These are phyloP conservation scores for Myotis vivesi DNA, from an alignment of 2,797 vertebrate genomes.

Conservation along the genomic window DNA sequence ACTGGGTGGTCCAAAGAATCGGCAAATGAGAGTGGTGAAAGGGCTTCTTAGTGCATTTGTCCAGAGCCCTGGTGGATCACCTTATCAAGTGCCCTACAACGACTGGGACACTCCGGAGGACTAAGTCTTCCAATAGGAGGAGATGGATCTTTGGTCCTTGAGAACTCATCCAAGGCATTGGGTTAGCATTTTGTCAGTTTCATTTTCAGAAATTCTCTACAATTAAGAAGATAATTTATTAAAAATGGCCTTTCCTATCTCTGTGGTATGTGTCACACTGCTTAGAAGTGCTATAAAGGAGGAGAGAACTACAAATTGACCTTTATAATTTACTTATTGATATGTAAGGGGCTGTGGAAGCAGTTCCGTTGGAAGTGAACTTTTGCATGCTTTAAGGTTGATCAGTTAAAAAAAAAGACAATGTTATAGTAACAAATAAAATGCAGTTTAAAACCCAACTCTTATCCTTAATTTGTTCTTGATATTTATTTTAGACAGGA, in stretches of 20 bases:
- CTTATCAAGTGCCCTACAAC: not conserved
- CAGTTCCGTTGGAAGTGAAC: not conserved
- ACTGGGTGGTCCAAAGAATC: conserved; percentile 99
- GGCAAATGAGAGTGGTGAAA: conserved; percentile 89
- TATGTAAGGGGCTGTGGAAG: not conserved
- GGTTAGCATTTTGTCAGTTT: conserved; percentile 18
- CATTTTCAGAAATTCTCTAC: conserved; percentile 56
- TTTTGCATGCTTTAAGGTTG: conserved; percentile 22
- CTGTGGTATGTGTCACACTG: conserved; percentile 51
- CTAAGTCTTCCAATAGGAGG: not conserved
- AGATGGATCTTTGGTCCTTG: not conserved
- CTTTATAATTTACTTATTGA: not conserved
- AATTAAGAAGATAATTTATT: conserved; percentile 58
- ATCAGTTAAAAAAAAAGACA: conserved; percentile 11
- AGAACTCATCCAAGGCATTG: not conserved
- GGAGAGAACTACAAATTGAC: not conserved
- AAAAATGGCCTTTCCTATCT: conserved; percentile 56
- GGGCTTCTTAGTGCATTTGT: not conserved
- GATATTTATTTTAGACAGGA: conserved; percentile 34
- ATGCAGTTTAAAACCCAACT: conserved; percentile 48
- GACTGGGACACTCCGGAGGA: not conserved
- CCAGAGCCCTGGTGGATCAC: conserved; percentile 23
- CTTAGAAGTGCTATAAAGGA: conserved; percentile 42
- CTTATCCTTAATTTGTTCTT: conserved; percentile 51
- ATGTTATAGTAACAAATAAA: conserved; percentile 56